phyloP scores from a whole-genome alignment of 2,113 vertebrate genomes.

The Eonycteris spelaea region DNA sequence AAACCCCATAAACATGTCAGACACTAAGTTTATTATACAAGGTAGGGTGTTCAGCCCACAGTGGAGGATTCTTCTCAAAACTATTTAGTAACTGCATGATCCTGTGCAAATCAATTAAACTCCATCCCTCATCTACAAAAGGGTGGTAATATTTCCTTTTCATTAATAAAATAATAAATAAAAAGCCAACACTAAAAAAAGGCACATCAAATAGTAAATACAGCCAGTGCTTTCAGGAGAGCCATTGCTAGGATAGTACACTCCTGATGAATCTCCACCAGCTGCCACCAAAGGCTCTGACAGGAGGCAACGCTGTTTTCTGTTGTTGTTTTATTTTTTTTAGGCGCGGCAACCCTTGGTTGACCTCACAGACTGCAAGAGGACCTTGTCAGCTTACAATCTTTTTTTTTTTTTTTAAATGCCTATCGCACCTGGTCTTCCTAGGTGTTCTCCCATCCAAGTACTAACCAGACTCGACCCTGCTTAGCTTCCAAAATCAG shows the following conservation, averaged over 20 bases:
- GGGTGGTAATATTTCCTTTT: background rate
- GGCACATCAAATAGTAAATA: constrained; percentile 9
- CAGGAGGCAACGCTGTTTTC: background rate
- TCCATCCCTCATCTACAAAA: background rate
- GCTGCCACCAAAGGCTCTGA: background rate
- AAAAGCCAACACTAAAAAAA: constrained; percentile 37
- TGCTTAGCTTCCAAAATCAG: too few species aligned
- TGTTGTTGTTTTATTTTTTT: too few species aligned
- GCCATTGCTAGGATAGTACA: background rate
- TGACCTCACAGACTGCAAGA: too few species aligned
- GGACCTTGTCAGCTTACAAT: too few species aligned
- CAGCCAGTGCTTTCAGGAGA: background rate
- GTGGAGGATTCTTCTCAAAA: background rate
- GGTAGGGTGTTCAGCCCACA: background rate
- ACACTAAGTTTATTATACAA: background rate
- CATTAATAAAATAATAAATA: background rate
- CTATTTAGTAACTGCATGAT: background rate
- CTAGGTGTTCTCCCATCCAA: too few species aligned
- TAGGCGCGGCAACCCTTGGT: too few species aligned
- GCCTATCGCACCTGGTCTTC: too few species aligned
- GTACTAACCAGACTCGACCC: too few species aligned
- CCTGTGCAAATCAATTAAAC: background rate
- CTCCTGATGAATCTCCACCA: background rate
- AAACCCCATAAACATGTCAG: background rate
- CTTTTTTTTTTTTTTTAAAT: too few species aligned